Evolutionary conservation across 2,888 invertebrate genomes (phyloP).

Genomic region (Drosophila conformis): DNA sequence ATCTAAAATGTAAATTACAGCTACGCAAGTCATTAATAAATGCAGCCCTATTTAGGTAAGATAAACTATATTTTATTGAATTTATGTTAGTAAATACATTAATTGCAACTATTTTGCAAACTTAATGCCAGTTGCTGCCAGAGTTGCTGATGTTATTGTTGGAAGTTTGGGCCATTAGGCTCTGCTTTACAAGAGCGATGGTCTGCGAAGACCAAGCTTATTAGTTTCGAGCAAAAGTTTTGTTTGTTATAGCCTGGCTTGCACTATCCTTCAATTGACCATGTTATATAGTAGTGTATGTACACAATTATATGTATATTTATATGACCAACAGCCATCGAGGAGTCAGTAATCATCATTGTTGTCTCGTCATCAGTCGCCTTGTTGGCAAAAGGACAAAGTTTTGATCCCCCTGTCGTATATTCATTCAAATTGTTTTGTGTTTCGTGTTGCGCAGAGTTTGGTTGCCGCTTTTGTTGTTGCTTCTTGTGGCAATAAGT

Average conservation of each 20-base stretch:
- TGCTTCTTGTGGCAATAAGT: slow-evolving; percentile 42
- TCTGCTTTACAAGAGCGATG: slow-evolving; percentile 32
- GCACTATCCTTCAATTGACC: slow-evolving; percentile 31
- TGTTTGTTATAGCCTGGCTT: slow-evolving; percentile 22
- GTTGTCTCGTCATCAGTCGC: slow-evolving; percentile 51
- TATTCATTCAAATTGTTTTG: slow-evolving; percentile 73
- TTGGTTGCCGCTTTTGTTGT: slow-evolving; percentile 31
- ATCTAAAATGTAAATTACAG: neutral
- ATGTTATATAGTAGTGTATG: neutral
- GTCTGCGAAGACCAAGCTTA: slow-evolving; percentile 54
- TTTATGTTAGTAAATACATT: slow-evolving; percentile 27
- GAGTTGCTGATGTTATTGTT: slow-evolving; percentile 47
- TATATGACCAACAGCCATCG: slow-evolving; percentile 30
- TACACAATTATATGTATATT: slow-evolving; percentile 5
- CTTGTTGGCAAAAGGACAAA: slow-evolving; percentile 59
- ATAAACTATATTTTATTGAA: slow-evolving; percentile 11
- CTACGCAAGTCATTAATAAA: neutral
- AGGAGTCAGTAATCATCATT: slow-evolving; percentile 59
- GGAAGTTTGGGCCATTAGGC: slow-evolving; percentile 44
- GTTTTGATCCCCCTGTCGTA: slow-evolving; percentile 45
- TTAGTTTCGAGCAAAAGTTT: slow-evolving; percentile 67
- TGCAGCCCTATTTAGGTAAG: neutral
- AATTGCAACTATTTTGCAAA: slow-evolving; percentile 16
- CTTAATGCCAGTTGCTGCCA: neutral
- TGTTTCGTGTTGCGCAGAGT: slow-evolving; percentile 46